A percentile compares a stretch with the other conserved stretches of the same genome.
Evolutionary conservation across 2,888 invertebrate genomes (phyloP).

Genomic region (Lasioglossum villosulum): DNA sequence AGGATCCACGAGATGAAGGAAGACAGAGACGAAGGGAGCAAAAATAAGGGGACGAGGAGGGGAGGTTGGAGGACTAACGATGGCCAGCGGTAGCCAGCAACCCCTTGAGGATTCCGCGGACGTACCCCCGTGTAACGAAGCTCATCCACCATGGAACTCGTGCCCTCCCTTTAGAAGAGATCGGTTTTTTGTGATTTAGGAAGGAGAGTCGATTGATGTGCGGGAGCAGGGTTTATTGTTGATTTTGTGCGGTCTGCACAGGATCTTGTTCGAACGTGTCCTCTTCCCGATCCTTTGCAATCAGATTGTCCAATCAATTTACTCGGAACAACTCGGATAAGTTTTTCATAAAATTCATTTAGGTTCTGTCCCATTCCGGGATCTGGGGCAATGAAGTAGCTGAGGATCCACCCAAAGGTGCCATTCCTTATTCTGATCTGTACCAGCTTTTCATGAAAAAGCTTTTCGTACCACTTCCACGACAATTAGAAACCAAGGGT

Average conservation of each 20-base stretch:
- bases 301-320: too few species aligned
- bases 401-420: too few species aligned
- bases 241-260: neutral
- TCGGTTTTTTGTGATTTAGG: constrained; percentile 20
- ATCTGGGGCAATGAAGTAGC: too few species aligned
- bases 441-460: too few species aligned
- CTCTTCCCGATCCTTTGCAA: neutral
- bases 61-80: constrained; percentile 47
- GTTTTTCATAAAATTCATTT: too few species aligned
- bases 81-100: constrained; percentile 52
- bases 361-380: too few species aligned
- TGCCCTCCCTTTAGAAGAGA: constrained; percentile 18
- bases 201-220: constrained; percentile 21
- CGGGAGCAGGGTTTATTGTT: neutral
- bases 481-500: too few species aligned
- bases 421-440: too few species aligned
- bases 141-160: constrained; percentile 14
- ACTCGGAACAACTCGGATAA: too few species aligned
- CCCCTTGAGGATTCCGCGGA: constrained; percentile 55
- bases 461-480: too few species aligned
- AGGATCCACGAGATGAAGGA: neutral
- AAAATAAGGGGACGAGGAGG: constrained; percentile 16
- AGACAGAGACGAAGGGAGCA: constrained; percentile 15
- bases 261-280: neutral
- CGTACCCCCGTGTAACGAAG: constrained; percentile 29